A percentile compares a stretch with the other conserved stretches of the same genome.
Evolutionary conservation across 2,113 vertebrate species (phyloP).

Genomic region (Cromileptes altivelis): DNA sequence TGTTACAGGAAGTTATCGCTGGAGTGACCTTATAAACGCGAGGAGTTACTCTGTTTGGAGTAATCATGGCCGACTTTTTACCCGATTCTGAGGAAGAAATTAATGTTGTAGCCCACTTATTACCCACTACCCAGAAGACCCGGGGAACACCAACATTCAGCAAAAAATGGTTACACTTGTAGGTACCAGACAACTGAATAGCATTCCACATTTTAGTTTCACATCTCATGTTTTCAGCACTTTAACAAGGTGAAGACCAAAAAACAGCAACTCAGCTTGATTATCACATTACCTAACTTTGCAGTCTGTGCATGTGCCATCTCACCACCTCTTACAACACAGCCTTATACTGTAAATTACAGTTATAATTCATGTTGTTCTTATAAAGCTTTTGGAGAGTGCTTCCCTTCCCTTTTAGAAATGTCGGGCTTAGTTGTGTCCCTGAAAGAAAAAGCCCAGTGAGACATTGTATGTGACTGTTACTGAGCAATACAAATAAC

Average conservation of each 20-base stretch:
- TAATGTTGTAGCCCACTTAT: too few relatives aligned
- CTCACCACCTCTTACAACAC: background rate
- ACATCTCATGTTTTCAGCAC: background rate
- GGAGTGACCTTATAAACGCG: too few relatives aligned
- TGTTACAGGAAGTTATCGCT: too few relatives aligned
- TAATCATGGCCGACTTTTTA: too few relatives aligned
- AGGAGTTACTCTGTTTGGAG: too few relatives aligned
- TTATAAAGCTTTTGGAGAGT: background rate
- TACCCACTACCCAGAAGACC: too few relatives aligned
- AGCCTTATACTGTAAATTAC: background rate
- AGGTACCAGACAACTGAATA: background rate
- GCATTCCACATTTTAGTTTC: background rate
- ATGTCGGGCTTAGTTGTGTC: background rate
- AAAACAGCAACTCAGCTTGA: background rate
- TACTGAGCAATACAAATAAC: constrained; percentile 4
- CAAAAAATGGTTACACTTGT: too few relatives aligned
- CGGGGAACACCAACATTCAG: too few relatives aligned
- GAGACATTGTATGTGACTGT: background rate
- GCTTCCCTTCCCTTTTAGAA: background rate
- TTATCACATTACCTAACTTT: background rate
- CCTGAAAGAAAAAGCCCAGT: background rate
- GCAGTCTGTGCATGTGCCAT: background rate
- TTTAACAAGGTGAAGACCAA: background rate
- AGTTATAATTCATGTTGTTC: background rate
- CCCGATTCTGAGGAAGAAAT: too few relatives aligned